Evolutionary conservation across 92 coral and sea anemone genomes (phyloP).

Genomic region (Palythoa heliodiscus): DNA sequence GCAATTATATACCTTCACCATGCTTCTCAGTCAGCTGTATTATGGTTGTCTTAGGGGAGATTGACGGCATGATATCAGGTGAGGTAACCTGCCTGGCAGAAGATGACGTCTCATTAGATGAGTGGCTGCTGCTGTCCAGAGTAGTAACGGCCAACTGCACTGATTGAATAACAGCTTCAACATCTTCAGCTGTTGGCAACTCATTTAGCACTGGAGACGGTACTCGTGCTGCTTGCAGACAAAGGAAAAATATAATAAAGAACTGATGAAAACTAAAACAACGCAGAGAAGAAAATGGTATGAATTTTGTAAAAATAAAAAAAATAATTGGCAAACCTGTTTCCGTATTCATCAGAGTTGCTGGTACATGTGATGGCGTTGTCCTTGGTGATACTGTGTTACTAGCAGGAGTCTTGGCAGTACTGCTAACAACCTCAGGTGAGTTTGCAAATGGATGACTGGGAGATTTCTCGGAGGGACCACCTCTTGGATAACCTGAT

Average conservation of each 20-base stretch:
- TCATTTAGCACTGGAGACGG: constrained; percentile 93
- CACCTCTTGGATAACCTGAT: constrained; percentile 64
- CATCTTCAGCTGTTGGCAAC: constrained; percentile 95
- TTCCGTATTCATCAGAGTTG: constrained; percentile 57
- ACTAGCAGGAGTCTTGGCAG: constrained; percentile 60
- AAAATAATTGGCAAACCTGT: constrained; percentile 59
- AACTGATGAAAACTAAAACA: background rate
- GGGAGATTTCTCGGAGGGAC: constrained; percentile 60
- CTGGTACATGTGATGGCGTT: constrained; percentile 62
- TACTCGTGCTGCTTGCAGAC: constrained; percentile 67
- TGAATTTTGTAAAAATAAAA: background rate
- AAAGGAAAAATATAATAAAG: background rate
- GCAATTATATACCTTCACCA: constrained; percentile 1
- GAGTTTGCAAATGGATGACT: constrained; percentile 63
- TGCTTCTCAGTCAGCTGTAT: constrained; percentile 22
- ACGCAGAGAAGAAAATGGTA: no score
- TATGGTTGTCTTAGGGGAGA: constrained; percentile 9
- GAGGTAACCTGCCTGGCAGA: constrained; percentile 10
- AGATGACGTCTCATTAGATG: constrained; percentile 37
- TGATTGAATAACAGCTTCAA: constrained; percentile 94
- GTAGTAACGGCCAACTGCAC: constrained; percentile 70
- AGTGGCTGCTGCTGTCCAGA: constrained; percentile 52
- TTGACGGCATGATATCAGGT: constrained; percentile 29
- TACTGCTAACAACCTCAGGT: constrained; percentile 66
- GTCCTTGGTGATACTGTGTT: constrained; percentile 57